Evolutionary conservation across 1,140 invertebrate genomes (phyloP).

Genomic region (Drosophila fuyamai): DNA sequence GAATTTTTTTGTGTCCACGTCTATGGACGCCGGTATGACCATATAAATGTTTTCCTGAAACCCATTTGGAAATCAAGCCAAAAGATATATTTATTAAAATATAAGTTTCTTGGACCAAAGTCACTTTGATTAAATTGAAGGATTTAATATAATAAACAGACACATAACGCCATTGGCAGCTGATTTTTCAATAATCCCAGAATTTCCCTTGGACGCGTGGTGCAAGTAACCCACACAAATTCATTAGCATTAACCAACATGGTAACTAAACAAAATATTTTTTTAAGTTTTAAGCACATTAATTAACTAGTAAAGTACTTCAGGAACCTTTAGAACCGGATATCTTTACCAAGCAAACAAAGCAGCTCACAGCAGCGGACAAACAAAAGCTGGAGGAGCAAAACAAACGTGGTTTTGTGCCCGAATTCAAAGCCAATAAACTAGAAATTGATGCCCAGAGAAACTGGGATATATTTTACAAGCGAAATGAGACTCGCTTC

Average conservation of each 20-base stretch:
- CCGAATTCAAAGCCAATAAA: slow-evolving; percentile 91
- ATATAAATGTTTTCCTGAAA: slow-evolving; percentile 8
- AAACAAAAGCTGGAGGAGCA: slow-evolving; percentile 87
- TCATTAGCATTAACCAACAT: background rate
- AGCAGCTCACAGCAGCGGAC: slow-evolving; percentile 87
- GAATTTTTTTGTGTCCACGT: background rate
- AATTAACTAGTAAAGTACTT: background rate
- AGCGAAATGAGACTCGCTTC: slow-evolving; percentile 95
- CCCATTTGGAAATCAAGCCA: background rate
- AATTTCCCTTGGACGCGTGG: background rate
- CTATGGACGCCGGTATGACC: slow-evolving; percentile 12
- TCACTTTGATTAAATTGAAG: too few species aligned
- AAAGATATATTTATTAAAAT: background rate
- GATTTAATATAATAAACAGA: too few species aligned
- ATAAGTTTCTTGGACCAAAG: background rate
- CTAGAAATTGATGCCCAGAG: slow-evolving; percentile 94
- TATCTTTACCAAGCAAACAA: slow-evolving; percentile 52
- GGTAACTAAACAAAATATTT: background rate
- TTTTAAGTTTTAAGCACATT: too few species aligned
- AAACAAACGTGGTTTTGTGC: slow-evolving; percentile 88
- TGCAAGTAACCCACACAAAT: too few species aligned
- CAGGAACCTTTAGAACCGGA: slow-evolving; percentile 32
- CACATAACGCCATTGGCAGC: background rate
- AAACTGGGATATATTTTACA: slow-evolving; percentile 99
- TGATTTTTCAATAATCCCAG: background rate